Conservation (phyloP, 2,888 invertebrate genomes). For the Polydrusus pterygomalis region DNA sequence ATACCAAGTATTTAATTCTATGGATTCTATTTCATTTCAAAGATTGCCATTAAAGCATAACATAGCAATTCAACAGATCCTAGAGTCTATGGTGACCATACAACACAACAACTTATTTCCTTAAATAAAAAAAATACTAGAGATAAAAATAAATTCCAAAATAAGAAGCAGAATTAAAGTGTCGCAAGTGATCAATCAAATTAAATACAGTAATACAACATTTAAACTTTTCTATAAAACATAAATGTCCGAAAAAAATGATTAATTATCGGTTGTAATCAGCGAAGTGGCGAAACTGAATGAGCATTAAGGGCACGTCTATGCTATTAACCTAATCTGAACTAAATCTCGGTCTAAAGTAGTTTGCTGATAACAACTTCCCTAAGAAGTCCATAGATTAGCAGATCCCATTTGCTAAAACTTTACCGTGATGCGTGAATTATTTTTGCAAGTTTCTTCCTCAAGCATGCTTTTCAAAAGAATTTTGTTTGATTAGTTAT, state of each 20-base stretch:
- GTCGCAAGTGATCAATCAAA: conserved; percentile 8
- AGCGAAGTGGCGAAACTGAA: conserved; percentile 43
- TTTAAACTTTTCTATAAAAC: conserved; percentile 33
- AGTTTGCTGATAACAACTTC: conserved; percentile 50
- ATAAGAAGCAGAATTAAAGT: no score
- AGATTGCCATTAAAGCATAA: no score
- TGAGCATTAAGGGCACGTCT: conserved; percentile 48
- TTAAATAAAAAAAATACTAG: no score
- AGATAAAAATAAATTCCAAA: no score
- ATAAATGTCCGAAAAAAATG: conserved; percentile 33
- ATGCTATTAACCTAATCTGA: conserved; percentile 51
- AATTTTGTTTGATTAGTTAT: not conserved
- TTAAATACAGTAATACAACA: conserved; percentile 25
- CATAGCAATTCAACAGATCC: no score
- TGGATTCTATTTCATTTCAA: no score
- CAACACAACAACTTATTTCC: no score
- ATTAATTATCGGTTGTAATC: conserved; percentile 42
- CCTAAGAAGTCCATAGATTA: conserved; percentile 46
- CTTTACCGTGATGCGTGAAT: conserved; percentile 24
- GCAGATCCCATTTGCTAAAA: conserved; percentile 40
- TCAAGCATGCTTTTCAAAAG: not conserved
- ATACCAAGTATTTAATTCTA: no score
- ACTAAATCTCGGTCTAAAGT: conserved; percentile 48
- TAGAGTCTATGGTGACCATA: no score
- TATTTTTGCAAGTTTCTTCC: conserved; percentile 11